Percentiles rank a stretch among this genome's conserved stretches.
Conservation (phyloP, 2,797 vertebrate species). For the Parotocinclus haroldoi region DNA sequence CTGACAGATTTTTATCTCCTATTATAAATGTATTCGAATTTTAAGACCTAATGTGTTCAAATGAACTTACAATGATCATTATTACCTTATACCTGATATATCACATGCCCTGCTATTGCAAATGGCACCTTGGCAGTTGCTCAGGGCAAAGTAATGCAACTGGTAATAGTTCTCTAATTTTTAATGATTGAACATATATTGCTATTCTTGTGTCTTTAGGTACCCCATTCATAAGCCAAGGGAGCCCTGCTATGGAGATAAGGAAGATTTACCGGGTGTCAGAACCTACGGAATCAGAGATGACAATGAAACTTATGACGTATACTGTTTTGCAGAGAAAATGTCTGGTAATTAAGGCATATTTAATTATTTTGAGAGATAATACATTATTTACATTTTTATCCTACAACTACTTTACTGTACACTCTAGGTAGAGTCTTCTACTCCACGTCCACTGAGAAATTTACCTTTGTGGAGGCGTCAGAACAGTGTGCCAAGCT, state of each 20-base stretch:
- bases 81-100: too few relatives aligned
- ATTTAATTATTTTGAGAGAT: not conserved
- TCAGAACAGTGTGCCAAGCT: constrained; percentile 82
- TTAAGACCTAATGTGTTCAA: too few relatives aligned
- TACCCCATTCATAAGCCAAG: constrained; percentile 94
- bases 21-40: too few relatives aligned
- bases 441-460: constrained; percentile 82
- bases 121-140: too few relatives aligned
- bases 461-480: constrained; percentile 90
- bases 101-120: too few relatives aligned
- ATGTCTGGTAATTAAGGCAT: constrained; percentile 78
- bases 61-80: too few relatives aligned
- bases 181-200: not conserved
- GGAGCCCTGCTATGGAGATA: constrained; percentile 91
- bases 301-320: constrained; percentile 92
- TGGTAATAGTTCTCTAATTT: too few relatives aligned
- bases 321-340: constrained; percentile 96
- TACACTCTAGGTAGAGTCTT: constrained; percentile 84
- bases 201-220: constrained; percentile 60
- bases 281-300: constrained; percentile 94
- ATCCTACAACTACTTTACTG: constrained; percentile 19
- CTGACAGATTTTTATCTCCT: too few relatives aligned
- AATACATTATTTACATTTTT: constrained; percentile 1
- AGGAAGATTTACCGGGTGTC: constrained; percentile 89
- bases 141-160: too few relatives aligned